Conservation (phyloP, 1,140 invertebrate genomes). For the Asobara japonica region DNA sequence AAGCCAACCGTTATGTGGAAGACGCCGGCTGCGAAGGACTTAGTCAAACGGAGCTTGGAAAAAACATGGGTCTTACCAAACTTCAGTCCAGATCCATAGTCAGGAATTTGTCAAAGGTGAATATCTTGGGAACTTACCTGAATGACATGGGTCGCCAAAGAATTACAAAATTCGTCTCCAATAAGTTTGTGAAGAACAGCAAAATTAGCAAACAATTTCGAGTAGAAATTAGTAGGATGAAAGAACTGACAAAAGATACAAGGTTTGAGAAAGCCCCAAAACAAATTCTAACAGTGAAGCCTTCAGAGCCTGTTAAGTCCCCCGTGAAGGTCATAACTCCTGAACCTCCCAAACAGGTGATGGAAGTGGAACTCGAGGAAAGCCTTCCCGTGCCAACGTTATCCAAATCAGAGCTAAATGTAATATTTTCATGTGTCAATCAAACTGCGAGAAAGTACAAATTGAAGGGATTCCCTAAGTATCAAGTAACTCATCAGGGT, state of each 20-base stretch:
- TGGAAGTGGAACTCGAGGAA: neutral
- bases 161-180: constrained; percentile 61
- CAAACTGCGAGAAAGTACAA: neutral
- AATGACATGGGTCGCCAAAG: constrained; percentile 70
- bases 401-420: neutral
- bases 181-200: constrained; percentile 55
- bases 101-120: constrained; percentile 63
- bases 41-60: constrained; percentile 60
- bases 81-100: constrained; percentile 66
- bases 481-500: neutral
- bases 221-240: constrained; percentile 61
- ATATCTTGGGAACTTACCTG: constrained; percentile 65
- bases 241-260: constrained; percentile 44
- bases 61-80: constrained; percentile 65
- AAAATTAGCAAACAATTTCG: constrained; percentile 57
- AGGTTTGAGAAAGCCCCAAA: neutral
- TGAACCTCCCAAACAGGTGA: neutral
- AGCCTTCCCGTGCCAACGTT: neutral
- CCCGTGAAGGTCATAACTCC: neutral
- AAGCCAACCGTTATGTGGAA: constrained; percentile 66
- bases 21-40: constrained; percentile 62
- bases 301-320: neutral
- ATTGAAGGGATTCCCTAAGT: neutral
- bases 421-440: neutral
- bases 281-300: neutral